A percentile compares a stretch with the other conserved stretches of the same genome.
phyloP scores from a whole-genome alignment of 2,797 vertebrate genomes.

The Squalus acanthias region DNA sequence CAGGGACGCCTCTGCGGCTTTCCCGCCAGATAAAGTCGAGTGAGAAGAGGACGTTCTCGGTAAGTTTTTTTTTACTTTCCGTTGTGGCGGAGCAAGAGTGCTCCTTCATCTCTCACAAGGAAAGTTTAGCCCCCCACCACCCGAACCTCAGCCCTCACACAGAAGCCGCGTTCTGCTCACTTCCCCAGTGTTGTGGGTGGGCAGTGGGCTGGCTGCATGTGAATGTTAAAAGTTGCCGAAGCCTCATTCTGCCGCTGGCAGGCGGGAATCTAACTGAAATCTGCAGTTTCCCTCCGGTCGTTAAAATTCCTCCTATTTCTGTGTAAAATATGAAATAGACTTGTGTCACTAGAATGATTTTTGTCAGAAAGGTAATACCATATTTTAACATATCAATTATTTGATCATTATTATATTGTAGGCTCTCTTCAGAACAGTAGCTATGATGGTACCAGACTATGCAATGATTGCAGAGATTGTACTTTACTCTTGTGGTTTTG shows the following conservation, averaged over 20 bases:
- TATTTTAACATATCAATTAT: not conserved
- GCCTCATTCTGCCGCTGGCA: not conserved
- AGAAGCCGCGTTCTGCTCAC: not conserved
- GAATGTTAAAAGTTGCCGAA: not conserved
- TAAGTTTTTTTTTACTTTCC: not conserved
- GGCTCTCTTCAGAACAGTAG: slow-evolving; percentile 84
- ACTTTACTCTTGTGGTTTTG: slow-evolving; percentile 83
- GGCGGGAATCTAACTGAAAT: not conserved
- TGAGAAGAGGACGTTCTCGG: not conserved
- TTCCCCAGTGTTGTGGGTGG: not conserved
- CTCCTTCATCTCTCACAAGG: not conserved
- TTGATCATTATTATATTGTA: slow-evolving; percentile 43
- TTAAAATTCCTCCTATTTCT: not conserved
- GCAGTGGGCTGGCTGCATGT: not conserved
- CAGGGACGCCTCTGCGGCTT: too few relatives aligned
- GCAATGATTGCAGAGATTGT: slow-evolving; percentile 88
- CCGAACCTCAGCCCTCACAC: not conserved
- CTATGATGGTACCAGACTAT: slow-evolving; percentile 93
- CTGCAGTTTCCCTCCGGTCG: not conserved
- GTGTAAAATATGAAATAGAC: not conserved
- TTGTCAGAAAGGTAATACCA: not conserved
- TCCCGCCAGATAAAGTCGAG: not conserved
- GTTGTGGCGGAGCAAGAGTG: not conserved
- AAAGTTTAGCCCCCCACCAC: too few relatives aligned
- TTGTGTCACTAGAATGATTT: not conserved